Percentiles rank a stretch among this genome's conserved stretches.
Evolutionary conservation across 2,888 invertebrate genomes (phyloP).

Genomic region (Magallana nippona): DNA sequence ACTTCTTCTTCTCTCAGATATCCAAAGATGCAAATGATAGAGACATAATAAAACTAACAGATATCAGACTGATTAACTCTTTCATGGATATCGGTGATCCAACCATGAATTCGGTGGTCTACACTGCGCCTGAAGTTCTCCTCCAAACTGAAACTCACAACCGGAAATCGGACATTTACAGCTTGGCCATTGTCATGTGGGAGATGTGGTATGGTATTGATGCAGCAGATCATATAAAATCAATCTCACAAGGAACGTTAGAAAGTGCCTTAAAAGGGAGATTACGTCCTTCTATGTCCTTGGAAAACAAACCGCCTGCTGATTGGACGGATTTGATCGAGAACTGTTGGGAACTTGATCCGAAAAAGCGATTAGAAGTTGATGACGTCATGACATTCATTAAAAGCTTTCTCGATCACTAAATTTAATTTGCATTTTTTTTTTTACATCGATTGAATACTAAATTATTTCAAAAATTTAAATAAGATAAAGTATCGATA

Average conservation of each 20-base stretch:
- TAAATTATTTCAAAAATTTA: too few species aligned
- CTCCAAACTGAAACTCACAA: slow-evolving; percentile 62
- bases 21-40: neutral
- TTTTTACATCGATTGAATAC: too few species aligned
- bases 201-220: slow-evolving; percentile 71
- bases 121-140: slow-evolving; percentile 75
- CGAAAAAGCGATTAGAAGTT: slow-evolving; percentile 53
- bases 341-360: slow-evolving; percentile 60
- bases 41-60: slow-evolving; percentile 66
- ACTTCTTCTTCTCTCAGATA: neutral
- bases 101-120: slow-evolving; percentile 69
- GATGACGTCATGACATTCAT: slow-evolving; percentile 39
- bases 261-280: slow-evolving; percentile 59
- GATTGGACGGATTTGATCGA: slow-evolving; percentile 60
- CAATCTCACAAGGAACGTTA: slow-evolving; percentile 51
- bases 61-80: slow-evolving; percentile 73
- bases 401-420: slow-evolving; percentile 50
- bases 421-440: neutral
- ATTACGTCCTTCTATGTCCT: slow-evolving; percentile 62
- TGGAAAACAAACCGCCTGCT: slow-evolving; percentile 56
- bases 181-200: slow-evolving; percentile 65
- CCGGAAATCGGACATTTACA: slow-evolving; percentile 63
- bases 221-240: slow-evolving; percentile 62
- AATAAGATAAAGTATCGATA: too few species aligned
- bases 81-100: slow-evolving; percentile 64